Evolutionary conservation across 2,888 invertebrate genomes (phyloP), one percentile per base, ranked within the genome.

Genomic region (Scaptomyza parva): DNA sequence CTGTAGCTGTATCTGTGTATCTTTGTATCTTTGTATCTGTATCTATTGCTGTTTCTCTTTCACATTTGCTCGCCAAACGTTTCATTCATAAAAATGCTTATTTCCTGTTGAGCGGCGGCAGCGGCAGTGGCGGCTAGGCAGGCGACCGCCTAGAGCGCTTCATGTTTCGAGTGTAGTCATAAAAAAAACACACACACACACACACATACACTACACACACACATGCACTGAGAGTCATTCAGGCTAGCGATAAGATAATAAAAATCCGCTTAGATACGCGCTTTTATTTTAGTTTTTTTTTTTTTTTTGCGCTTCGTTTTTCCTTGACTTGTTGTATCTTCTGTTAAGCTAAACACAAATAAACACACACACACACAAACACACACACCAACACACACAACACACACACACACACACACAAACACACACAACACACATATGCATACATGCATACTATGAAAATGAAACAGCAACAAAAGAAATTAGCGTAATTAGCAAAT

Each of bases 81-180:
- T 86, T 88, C 86, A 86, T 86, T 86, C 86, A 86, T 86, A 88
- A 88, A 86, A 86, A 87, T 87, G 82, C 86, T 78, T 82, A 80
- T 85, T 87, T 82, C 88, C 87, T 82, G 86, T 87, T 87, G 78
- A 82, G 78, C 74, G 84, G 76, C 77, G n/a, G n/a, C n/a, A 82
- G 78, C 74, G 84, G 76, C 77, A 82, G 78, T 71, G 84, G 76
- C 77, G 86, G 75, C 81, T 84, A 79, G 80, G 80, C 79, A 6
- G 9, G n/a, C n/a, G 66, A 67, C 67, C 77, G 76, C 72, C 75
- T 75, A 67, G 63, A 64, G 78, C 60, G 78, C 69, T 71, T 78
- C 81, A 70, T 77, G 74, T 80, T 80, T 80, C 74, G 78, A 70
- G 64, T 77, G 66, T 77, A 76, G 84, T 81, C 84, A 86, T 86